Evolutionary conservation across 1,140 invertebrate genomes (phyloP).

Genomic region (Trypoxylus dichotomus): DNA sequence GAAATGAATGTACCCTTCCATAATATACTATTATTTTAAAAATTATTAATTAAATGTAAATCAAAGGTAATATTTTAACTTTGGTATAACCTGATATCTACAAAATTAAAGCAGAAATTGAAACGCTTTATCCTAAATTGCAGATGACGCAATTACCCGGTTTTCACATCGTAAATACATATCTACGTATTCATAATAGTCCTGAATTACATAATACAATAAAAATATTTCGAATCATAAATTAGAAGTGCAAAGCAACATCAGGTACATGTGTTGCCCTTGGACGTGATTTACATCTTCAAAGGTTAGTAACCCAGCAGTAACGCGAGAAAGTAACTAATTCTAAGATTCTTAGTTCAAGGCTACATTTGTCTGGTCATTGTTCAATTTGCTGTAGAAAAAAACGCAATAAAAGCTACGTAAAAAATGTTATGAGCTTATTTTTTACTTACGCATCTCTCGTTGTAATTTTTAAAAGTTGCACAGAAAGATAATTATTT

Average conservation of each 20-base stretch:
- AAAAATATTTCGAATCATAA: slow-evolving; percentile 15
- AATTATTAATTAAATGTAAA: too few relatives aligned
- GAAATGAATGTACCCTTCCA: too few relatives aligned
- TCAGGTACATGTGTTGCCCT: slow-evolving; percentile 13
- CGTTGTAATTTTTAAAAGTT: too few relatives aligned
- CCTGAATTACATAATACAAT: not conserved
- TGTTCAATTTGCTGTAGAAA: slow-evolving; percentile 3
- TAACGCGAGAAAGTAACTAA: slow-evolving; percentile 18
- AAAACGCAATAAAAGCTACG: not conserved
- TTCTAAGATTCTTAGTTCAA: slow-evolving; percentile 22
- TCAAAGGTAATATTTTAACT: too few relatives aligned
- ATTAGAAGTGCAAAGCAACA: slow-evolving; percentile 2
- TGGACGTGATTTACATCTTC: slow-evolving; percentile 25
- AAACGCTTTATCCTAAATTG: too few relatives aligned
- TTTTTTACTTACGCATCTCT: not conserved
- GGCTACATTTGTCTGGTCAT: slow-evolving; percentile 11
- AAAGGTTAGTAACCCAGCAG: slow-evolving; percentile 21
- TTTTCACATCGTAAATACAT: not conserved
- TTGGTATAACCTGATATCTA: too few relatives aligned
- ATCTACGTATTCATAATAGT: not conserved
- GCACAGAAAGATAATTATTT: too few relatives aligned
- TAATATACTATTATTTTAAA: too few relatives aligned
- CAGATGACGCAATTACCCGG: too few relatives aligned
- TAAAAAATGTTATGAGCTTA: not conserved
- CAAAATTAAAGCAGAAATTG: too few relatives aligned